phyloP scores from a whole-genome alignment of 1,140 invertebrate species.

The Akabosia matsudoensis region DNA sequence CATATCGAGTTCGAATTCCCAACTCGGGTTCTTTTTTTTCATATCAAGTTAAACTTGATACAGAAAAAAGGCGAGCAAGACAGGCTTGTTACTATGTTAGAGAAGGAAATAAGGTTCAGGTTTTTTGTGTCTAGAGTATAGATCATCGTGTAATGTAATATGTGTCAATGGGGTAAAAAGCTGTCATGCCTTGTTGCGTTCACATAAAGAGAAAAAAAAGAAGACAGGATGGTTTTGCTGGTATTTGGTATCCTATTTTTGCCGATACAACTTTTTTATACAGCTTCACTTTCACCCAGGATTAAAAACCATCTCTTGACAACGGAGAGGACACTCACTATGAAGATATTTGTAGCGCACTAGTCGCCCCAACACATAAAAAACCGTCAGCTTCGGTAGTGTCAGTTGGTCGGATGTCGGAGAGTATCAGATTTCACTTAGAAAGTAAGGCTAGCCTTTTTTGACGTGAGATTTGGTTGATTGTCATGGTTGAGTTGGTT shows the following conservation, averaged over 20 bases:
- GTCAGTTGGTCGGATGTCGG: no score
- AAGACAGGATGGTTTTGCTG: no score
- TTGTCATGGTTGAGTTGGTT: background rate
- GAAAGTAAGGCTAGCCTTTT: no score
- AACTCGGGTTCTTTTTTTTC: background rate
- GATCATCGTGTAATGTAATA: conserved; percentile 15
- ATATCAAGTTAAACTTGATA: background rate
- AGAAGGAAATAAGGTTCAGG: no score
- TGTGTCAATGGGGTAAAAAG: conserved; percentile 12
- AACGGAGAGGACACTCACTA: no score
- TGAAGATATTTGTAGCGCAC: no score
- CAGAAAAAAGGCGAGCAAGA: no score
- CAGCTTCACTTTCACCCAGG: background rate
- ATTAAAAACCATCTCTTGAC: background rate
- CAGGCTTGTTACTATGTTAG: no score
- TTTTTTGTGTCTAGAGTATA: no score
- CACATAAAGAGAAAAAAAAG: no score
- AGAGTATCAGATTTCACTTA: no score
- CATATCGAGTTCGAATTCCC: conserved; percentile 5
- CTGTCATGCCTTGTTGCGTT: conserved; percentile 6
- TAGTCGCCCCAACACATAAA: background rate
- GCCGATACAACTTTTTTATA: background rate
- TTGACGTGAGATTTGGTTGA: background rate
- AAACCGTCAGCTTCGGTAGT: background rate
- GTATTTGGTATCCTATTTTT: no score